phyloP scores from a whole-genome alignment of 2,888 invertebrate species.

The Amphipoea oculea region DNA sequence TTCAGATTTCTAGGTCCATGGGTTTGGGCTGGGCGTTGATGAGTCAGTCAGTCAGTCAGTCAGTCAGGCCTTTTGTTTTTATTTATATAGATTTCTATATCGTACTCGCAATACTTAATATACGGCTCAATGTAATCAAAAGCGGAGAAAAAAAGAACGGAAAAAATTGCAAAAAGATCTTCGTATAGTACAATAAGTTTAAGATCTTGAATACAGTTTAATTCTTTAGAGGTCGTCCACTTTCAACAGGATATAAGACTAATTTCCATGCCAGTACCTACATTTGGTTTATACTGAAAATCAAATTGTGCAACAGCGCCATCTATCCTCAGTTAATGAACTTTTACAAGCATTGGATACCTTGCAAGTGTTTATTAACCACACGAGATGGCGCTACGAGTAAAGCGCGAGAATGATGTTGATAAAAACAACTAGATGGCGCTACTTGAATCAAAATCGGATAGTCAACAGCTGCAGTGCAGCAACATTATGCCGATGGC shows the following conservation, averaged over 20 bases:
- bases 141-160: neutral
- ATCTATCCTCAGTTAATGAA: constrained; percentile 38
- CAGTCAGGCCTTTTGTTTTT: too few relatives aligned
- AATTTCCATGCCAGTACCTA: neutral
- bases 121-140: neutral
- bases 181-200: neutral
- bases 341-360: neutral
- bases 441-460: constrained; percentile 5
- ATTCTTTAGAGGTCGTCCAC: constrained; percentile 31
- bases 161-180: neutral
- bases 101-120: too few relatives aligned
- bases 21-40: too few relatives aligned
- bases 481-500: too few relatives aligned
- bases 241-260: constrained; percentile 26
- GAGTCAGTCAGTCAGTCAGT: too few relatives aligned
- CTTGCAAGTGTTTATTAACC: neutral
- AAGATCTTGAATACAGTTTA: constrained; percentile 1
- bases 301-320: constrained; percentile 37
- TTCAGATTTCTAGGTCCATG: too few relatives aligned
- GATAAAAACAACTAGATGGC: constrained; percentile 43
- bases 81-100: too few relatives aligned
- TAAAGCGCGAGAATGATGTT: neutral
- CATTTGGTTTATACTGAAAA: neutral
- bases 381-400: constrained; percentile 52
- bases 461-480: too few relatives aligned